Evolutionary conservation across 2,888 invertebrate species (phyloP).

Genomic region (Leucoptera coffeella): DNA sequence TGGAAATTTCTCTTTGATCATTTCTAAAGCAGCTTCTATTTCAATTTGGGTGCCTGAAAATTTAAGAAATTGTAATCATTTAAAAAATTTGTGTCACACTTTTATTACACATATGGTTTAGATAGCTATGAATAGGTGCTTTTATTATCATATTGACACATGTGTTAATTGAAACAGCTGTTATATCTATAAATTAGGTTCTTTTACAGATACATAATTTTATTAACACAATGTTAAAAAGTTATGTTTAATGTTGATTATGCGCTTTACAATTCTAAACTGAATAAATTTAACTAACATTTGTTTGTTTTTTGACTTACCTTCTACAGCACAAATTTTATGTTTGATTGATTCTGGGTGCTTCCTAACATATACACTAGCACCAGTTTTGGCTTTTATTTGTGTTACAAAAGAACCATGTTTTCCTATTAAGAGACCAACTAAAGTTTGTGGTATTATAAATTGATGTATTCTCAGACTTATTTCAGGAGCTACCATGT

Average conservation of each 20-base stretch:
- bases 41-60: slow-evolving; percentile 63
- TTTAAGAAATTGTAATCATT: too few relatives aligned
- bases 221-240: too few relatives aligned
- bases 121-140: too few relatives aligned
- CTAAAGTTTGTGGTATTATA: slow-evolving; percentile 65
- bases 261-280: background rate
- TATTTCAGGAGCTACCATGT: slow-evolving; percentile 35
- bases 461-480: slow-evolving; percentile 63
- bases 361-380: slow-evolving; percentile 71
- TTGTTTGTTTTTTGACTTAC: slow-evolving; percentile 22
- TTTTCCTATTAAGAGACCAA: slow-evolving; percentile 83
- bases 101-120: background rate
- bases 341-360: slow-evolving; percentile 67
- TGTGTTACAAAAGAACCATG: slow-evolving; percentile 75
- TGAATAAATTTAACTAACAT: background rate
- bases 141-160: too few relatives aligned
- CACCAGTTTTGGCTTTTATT: slow-evolving; percentile 72
- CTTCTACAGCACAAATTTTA: slow-evolving; percentile 82
- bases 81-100: too few relatives aligned
- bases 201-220: too few relatives aligned
- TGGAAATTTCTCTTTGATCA: slow-evolving; percentile 84
- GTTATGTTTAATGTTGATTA: too few relatives aligned
- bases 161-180: too few relatives aligned
- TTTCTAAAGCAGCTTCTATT: slow-evolving; percentile 74
- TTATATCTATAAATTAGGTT: too few relatives aligned